Evolutionary conservation across 2,113 vertebrate genomes (phyloP), one percentile per base, ranked within the genome.

Genomic region (Sebastes fasciatus): DNA sequence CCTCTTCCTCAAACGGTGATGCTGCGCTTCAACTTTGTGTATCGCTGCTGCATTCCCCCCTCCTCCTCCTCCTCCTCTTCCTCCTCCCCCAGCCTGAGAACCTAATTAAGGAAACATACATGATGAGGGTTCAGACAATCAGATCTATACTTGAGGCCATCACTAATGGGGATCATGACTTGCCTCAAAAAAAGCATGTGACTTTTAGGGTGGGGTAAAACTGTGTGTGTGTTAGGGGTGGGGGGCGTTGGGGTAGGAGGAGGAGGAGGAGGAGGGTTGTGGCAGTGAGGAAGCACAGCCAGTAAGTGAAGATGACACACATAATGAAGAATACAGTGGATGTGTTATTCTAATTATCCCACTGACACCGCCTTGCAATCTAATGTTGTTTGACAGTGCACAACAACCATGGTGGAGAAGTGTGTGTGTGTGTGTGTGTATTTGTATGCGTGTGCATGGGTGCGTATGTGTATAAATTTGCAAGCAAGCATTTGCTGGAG

Each of bases 261-360:
- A 34, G 34, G 34, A 26, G 26, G 26, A 34, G 26, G 70, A 9
- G 57, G 54, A 26, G 75, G 69, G 49, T 68, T 75, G 60, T 74
- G 74, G 84, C 76, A 80, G 72, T 67, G 62, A 85, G 68, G 23
- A 82, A 68, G 76, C 84, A 42, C 65, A 77, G 85, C 55, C 77
- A 90, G 75, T 84, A 91, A 93, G 86, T 93, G 91, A 87, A 89
- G 87, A 92, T 93, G 92, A 90, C 88, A 93, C 82, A 89, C 79
- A 90, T 93, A 93, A 94, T 94, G 92, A 93, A 92, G 87, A 89
- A 92, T 89, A 91, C 80, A 75, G 82, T 79, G 82, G 82, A 93
- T 89, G 86, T 90, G 91, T 91, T 93, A 92, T 91, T 91, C 82
- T 93, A 92, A 94, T 93, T 91, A 91, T 91, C 86, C 84, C 74